These are phyloP conservation scores for Cavia aperea DNA, from an alignment of 2,113 vertebrate genomes.

Conservation along the genomic window DNA sequence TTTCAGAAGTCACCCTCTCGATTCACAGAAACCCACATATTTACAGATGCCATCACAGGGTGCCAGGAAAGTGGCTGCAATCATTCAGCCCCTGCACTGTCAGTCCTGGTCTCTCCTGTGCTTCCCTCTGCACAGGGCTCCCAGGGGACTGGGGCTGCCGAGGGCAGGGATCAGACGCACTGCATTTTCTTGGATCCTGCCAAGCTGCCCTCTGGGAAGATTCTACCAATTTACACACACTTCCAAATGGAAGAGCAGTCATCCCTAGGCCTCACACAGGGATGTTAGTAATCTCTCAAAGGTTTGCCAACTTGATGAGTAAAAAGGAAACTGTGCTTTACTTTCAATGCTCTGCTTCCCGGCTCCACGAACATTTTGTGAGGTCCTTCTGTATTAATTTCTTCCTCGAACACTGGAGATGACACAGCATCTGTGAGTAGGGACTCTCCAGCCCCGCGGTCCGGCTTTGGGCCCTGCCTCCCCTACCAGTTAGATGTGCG, in stretches of 20 bases:
- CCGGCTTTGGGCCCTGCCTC: neutral
- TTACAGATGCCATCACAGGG: neutral
- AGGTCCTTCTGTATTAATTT: neutral
- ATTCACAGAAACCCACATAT: neutral
- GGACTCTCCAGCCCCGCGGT: neutral
- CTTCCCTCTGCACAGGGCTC: neutral
- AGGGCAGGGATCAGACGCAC: neutral
- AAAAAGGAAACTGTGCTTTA: neutral
- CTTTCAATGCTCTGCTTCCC: neutral
- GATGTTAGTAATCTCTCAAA: neutral
- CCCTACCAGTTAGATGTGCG: neutral
- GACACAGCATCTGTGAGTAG: fast-evolving
- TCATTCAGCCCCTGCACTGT: neutral
- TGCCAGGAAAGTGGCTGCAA: neutral
- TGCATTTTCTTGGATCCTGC: neutral
- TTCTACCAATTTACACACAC: neutral
- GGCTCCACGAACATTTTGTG: neutral
- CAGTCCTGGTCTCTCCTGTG: neutral
- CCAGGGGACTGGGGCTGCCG: neutral
- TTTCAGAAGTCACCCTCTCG: neutral
- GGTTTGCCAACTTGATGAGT: neutral
- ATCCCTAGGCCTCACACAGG: neutral
- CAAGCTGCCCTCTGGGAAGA: neutral
- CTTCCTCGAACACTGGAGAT: neutral
- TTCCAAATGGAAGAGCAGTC: neutral